phyloP scores from a whole-genome alignment of 2,888 invertebrate species.

The Formica aserva region DNA sequence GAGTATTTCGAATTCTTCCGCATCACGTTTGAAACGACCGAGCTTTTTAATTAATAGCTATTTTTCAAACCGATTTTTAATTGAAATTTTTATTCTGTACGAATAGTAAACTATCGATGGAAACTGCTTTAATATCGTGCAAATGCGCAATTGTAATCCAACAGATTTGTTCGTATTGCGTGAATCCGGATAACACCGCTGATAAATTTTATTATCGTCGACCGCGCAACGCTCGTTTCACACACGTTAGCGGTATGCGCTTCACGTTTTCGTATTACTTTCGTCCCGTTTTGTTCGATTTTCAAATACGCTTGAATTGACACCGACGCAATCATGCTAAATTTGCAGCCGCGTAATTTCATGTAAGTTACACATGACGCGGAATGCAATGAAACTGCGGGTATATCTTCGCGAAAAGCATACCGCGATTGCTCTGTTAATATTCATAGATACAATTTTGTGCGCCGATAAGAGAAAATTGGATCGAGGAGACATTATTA shows the following conservation, averaged over 20 bases:
- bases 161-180: constrained; percentile 35
- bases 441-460: neutral
- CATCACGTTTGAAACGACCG: neutral
- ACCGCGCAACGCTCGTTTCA: constrained; percentile 24
- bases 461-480: neutral
- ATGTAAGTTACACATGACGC: neutral
- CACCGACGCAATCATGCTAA: constrained; percentile 19
- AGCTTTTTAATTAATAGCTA: neutral
- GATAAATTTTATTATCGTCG: constrained; percentile 53
- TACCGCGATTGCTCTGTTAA: neutral
- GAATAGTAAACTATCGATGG: constrained; percentile 3
- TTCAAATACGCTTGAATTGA: constrained; percentile 30
- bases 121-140: constrained; percentile 36
- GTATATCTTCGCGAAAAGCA: neutral
- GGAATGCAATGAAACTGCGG: neutral
- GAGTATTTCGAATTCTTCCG: neutral
- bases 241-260: constrained; percentile 39
- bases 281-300: constrained; percentile 35
- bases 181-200: constrained; percentile 41
- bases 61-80: constrained; percentile 27
- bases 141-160: constrained; percentile 49
- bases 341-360: constrained; percentile 27
- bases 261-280: constrained; percentile 48
- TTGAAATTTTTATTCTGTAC: constrained; percentile 11
- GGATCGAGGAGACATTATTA: neutral